Conservation (phyloP, 2,888 invertebrate genomes). For the Tetrapedia diversipes region DNA sequence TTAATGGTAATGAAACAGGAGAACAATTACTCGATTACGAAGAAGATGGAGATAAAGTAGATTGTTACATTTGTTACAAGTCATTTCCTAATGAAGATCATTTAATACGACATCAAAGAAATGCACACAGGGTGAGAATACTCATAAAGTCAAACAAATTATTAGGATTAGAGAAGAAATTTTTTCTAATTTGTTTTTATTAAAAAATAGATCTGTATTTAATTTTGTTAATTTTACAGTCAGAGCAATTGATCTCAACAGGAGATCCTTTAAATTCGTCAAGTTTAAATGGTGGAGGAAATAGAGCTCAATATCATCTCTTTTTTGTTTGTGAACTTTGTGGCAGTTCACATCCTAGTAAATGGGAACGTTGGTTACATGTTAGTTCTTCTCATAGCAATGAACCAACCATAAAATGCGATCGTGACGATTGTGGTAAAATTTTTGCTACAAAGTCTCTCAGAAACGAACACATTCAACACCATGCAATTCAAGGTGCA, state of each 20-base stretch:
- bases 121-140: conserved; percentile 77
- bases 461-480: conserved; percentile 82
- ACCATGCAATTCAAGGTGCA: conserved; percentile 82
- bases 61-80: conserved; percentile 83
- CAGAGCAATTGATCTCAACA: conserved; percentile 70
- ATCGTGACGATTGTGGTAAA: conserved; percentile 80
- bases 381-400: conserved; percentile 81
- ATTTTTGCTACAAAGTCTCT: conserved; percentile 83
- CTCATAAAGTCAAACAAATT: neutral
- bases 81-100: conserved; percentile 83
- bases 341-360: conserved; percentile 82
- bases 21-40: conserved; percentile 77
- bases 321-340: conserved; percentile 83
- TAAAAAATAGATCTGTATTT: neutral
- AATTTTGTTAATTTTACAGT: conserved; percentile 56
- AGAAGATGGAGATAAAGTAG: conserved; percentile 78
- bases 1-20: conserved; percentile 73
- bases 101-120: conserved; percentile 83
- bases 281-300: conserved; percentile 76
- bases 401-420: conserved; percentile 80
- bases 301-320: conserved; percentile 80
- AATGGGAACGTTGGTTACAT: conserved; percentile 84
- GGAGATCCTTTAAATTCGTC: conserved; percentile 65
- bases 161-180: neutral
- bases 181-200: neutral